Evolutionary conservation across 2,888 invertebrate species (phyloP), one percentile per base, ranked within the genome.

Genomic region (Hypercompe scribonia): DNA sequence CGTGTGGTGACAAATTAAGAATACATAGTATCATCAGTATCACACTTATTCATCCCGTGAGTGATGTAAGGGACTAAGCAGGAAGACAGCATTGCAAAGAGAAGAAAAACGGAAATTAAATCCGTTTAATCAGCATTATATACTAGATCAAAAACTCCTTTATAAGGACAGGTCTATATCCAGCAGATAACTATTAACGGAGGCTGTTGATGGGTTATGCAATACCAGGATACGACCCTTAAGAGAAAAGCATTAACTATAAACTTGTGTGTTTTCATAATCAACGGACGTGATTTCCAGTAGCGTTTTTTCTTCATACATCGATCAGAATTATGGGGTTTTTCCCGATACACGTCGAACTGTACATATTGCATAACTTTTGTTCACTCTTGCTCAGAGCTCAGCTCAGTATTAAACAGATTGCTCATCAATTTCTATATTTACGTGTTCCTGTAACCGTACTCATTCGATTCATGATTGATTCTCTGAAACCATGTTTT

Each of bases 341-440:
- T 83, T 83, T 76, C 78, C 74, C n/a, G 36, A 61, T 64, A 68
- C 68, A 28, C 34, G 68, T 77, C 64, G 73, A 82, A 83, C 79
- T 75, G 74, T 76, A 76, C 75, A 76, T 67, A 71, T 81, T 78
- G 77, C 78, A 77, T 78, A 78, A 84, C 75, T 70, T 74, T 58
- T 79, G 76, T 78, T 76, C 78, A 75, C 73, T 71, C 61, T n/a
- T 31, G 42, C n/a, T 66, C 75, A 31, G 3, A 61, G 61, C 10
- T 46, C 68, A 39, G 69, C 46, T 72, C 65, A 34, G 66, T 67
- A 76, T 73, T 65, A 72, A 76, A 66, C 70, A 64, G 72, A 71
- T 76, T 66, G 73, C 73, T 81, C 75, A 79, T 81, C 78, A 79
- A 78, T 76, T 75, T 82, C 74, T 84, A 81, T 81, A 82, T 79